Conservation (phyloP, 2,797 vertebrate genomes). For the Graptemys geographica region DNA sequence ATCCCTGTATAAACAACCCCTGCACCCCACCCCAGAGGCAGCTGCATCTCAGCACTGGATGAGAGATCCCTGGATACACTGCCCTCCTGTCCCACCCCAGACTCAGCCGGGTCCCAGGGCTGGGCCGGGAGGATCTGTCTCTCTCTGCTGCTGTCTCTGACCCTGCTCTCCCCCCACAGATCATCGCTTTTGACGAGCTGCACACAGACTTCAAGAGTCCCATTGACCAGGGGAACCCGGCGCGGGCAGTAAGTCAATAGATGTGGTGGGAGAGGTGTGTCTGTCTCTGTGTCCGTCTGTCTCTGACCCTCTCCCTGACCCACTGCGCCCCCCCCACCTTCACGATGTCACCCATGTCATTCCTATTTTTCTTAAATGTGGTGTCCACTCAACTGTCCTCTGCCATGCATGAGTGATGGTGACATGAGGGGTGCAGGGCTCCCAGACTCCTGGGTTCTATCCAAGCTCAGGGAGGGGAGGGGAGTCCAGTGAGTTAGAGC, state of each 20-base stretch:
- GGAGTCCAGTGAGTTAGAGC: not conserved
- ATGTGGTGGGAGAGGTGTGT: slow-evolving; percentile 79
- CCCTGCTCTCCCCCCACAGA: slow-evolving; percentile 82
- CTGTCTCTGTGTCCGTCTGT: slow-evolving; percentile 64
- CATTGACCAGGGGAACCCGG: slow-evolving; percentile 96
- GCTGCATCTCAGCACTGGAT: not conserved
- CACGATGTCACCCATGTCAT: not conserved
- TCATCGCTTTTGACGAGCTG: slow-evolving; percentile 95
- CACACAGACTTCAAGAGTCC: slow-evolving; percentile 96
- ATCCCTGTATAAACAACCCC: not conserved
- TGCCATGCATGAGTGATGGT: not conserved
- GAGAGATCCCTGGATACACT: not conserved
- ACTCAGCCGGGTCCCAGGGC: not conserved
- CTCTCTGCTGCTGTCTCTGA: not conserved
- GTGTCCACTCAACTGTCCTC: not conserved
- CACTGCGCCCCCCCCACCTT: not conserved
- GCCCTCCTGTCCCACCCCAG: slow-evolving; percentile 25
- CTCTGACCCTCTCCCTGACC: not conserved
- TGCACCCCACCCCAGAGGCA: not conserved
- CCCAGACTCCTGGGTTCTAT: not conserved
- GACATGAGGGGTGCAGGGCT: not conserved
- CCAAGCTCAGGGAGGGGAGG: not conserved
- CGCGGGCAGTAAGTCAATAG: slow-evolving; percentile 92
- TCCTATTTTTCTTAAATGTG: not conserved
- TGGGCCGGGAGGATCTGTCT: not conserved